Percentiles rank a stretch among this genome's conserved stretches.
Conservation (phyloP, 2,797 vertebrate species). For the Myotis findleyi region DNA sequence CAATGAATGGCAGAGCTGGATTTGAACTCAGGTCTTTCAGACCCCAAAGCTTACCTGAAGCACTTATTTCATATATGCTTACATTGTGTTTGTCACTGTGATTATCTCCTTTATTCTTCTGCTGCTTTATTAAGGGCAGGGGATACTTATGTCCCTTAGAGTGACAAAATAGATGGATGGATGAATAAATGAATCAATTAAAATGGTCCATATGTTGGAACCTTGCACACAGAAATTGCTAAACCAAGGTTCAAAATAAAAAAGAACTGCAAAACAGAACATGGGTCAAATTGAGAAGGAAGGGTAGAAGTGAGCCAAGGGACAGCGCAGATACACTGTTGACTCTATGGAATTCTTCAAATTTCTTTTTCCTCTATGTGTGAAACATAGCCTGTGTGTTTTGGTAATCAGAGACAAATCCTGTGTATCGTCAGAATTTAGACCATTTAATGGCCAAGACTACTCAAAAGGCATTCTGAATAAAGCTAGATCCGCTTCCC, state of each 20-base stretch:
- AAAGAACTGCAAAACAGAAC: background rate
- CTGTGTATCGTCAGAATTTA: background rate
- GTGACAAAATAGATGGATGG: background rate
- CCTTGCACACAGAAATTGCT: background rate
- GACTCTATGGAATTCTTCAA: background rate
- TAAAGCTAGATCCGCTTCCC: background rate
- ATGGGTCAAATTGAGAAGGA: background rate
- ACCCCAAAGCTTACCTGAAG: background rate
- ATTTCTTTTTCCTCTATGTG: background rate
- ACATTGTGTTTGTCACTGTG: background rate
- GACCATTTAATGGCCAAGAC: background rate
- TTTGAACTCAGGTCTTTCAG: background rate
- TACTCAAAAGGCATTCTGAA: constrained; percentile 26
- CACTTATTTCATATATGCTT: constrained; percentile 14
- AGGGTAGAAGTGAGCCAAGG: background rate
- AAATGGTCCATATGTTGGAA: constrained; percentile 32
- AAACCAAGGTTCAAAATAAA: background rate
- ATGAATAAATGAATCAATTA: background rate
- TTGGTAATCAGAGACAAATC: background rate
- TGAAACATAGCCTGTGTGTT: background rate
- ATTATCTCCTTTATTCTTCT: background rate
- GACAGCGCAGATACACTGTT: background rate
- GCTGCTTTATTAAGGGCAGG: background rate
- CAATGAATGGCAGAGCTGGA: background rate
- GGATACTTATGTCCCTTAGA: background rate